Conservation (phyloP, 2,888 invertebrate genomes). For the Caenorhabditis virilis region DNA sequence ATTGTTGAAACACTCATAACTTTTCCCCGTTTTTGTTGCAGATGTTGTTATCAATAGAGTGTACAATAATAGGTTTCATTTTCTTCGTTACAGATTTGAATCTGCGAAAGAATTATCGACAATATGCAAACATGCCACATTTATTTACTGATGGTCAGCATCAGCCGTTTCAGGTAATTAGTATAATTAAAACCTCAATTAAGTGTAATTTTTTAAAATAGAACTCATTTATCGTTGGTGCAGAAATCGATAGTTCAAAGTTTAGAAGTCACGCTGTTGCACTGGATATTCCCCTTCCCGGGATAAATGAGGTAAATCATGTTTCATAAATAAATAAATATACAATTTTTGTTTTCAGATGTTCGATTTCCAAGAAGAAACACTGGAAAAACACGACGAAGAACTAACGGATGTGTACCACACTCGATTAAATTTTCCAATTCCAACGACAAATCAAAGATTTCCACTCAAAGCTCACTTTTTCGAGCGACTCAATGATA, state of each 20-base stretch:
- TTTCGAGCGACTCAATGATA: conserved; percentile 48
- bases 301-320: conserved; percentile 39
- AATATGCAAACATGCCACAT: conserved; percentile 48
- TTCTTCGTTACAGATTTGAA: conserved; percentile 42
- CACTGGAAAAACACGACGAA: conserved; percentile 47
- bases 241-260: conserved; percentile 49
- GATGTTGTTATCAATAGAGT: no score
- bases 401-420: conserved; percentile 47
- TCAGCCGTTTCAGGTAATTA: conserved; percentile 39
- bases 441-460: conserved; percentile 46
- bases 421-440: conserved; percentile 49
- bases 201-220: no score
- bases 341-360: conserved; percentile 17
- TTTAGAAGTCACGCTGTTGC: conserved; percentile 48
- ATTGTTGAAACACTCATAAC: no score
- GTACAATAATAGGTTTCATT: no score
- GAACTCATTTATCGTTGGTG: conserved; percentile 50
- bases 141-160: conserved; percentile 49
- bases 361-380: conserved; percentile 52
- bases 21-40: no score
- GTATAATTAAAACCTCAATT: no score
- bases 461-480: conserved; percentile 51
- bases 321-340: background rate
- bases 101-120: conserved; percentile 41
- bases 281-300: conserved; percentile 47